phyloP scores from a whole-genome alignment of 2,888 invertebrate genomes.

The Orchestes rusci region DNA sequence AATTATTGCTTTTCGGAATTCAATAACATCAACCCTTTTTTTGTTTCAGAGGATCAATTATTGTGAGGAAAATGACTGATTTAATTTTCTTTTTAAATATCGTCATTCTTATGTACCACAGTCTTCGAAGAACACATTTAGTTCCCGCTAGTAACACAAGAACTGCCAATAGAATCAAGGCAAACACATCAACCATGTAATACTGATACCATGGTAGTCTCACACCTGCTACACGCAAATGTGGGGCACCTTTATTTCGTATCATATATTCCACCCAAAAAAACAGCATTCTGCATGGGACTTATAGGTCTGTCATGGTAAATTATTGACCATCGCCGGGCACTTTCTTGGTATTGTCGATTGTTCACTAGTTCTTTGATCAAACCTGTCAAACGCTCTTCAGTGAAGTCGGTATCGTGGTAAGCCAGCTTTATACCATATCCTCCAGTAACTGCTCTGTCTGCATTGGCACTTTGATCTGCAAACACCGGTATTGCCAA shows the following conservation, averaged over 20 bases:
- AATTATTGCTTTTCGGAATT: too few relatives aligned
- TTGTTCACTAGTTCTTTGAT: slow-evolving; percentile 16
- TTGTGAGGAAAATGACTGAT: too few relatives aligned
- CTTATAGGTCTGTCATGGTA: slow-evolving; percentile 32
- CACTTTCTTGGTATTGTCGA: slow-evolving; percentile 29
- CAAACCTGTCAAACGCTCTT: slow-evolving; percentile 5
- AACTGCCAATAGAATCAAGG: too few relatives aligned
- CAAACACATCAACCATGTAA: slow-evolving; percentile 32
- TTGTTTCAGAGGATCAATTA: too few relatives aligned
- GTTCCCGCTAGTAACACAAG: too few relatives aligned
- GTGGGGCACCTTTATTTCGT: slow-evolving; percentile 30
- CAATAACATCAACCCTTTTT: too few relatives aligned
- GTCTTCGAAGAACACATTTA: too few relatives aligned
- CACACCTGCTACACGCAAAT: slow-evolving; percentile 31
- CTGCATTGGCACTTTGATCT: slow-evolving; percentile 48
- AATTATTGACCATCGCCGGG: slow-evolving; percentile 28
- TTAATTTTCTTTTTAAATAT: too few relatives aligned
- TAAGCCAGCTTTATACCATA: slow-evolving; percentile 11
- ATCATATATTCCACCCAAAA: slow-evolving; percentile 36
- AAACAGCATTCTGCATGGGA: slow-evolving; percentile 32
- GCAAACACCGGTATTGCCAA: slow-evolving; percentile 40
- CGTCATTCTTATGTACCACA: too few relatives aligned
- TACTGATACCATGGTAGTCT: slow-evolving; percentile 33
- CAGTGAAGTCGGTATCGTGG: slow-evolving; percentile 6
- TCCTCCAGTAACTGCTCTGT: slow-evolving; percentile 36